A percentile compares a stretch with the other conserved stretches of the same genome.
phyloP scores from a whole-genome alignment of 2,888 invertebrate genomes.

The Hipparchia sbordonii region DNA sequence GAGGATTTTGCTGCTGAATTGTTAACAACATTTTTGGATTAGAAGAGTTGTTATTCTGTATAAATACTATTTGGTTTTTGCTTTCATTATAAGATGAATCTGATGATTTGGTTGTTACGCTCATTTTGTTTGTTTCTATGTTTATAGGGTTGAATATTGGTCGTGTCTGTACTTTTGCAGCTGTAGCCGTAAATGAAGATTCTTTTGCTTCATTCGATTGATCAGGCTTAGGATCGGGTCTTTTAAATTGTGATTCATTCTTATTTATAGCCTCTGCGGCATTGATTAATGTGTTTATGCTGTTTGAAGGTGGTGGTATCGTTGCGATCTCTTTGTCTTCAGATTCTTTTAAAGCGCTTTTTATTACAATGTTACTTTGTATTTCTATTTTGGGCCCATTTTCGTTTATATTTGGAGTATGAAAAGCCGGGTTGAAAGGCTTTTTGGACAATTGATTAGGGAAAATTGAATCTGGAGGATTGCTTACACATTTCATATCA shows the following conservation, averaged over 20 bases:
- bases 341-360: constrained; percentile 59
- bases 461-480: constrained; percentile 52
- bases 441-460: constrained; percentile 49
- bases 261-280: constrained; percentile 69
- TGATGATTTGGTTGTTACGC: constrained; percentile 57
- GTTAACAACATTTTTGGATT: constrained; percentile 71
- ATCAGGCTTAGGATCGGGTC: constrained; percentile 57
- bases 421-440: constrained; percentile 54
- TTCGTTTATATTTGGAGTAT: constrained; percentile 46
- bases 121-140: constrained; percentile 57
- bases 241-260: constrained; percentile 59
- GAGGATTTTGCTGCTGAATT: constrained; percentile 68
- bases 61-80: constrained; percentile 70
- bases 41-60: constrained; percentile 64
- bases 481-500: constrained; percentile 72
- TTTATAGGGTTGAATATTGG: constrained; percentile 60
- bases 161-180: constrained; percentile 40
- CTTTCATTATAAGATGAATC: constrained; percentile 62
- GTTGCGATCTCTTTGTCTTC: constrained; percentile 44
- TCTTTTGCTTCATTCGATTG: constrained; percentile 52
- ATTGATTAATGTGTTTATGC: constrained; percentile 62
- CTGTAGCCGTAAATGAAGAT: constrained; percentile 40
- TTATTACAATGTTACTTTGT: constrained; percentile 72
- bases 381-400: constrained; percentile 63
- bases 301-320: constrained; percentile 37